Evolutionary conservation across 2,888 invertebrate genomes (phyloP).

Genomic region (Flabesymbios commensalis): DNA sequence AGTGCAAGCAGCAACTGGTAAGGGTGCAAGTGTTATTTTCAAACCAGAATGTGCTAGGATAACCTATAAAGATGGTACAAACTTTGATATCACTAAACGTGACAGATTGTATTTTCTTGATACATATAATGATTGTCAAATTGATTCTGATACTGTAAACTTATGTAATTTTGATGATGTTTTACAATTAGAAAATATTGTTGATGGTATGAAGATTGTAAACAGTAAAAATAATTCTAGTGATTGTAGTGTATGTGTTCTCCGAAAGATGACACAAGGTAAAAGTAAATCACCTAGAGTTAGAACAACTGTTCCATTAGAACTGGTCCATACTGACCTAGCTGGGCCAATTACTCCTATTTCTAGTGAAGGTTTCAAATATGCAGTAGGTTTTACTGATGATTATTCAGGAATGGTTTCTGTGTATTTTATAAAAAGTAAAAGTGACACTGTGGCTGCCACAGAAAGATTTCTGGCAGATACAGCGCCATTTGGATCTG

Average conservation of each 20-base stretch:
- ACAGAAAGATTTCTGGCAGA: slow-evolving; percentile 13
- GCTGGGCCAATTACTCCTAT: slow-evolving; percentile 19
- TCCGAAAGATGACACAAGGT: slow-evolving; percentile 5
- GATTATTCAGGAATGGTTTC: slow-evolving; percentile 21
- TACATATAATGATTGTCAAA: neutral
- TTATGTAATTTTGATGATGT: slow-evolving; percentile 27
- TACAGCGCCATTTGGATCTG: neutral
- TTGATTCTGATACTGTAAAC: slow-evolving; percentile 22
- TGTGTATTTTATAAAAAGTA: slow-evolving; percentile 24
- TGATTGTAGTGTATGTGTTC: slow-evolving; percentile 10
- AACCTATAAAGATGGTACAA: neutral
- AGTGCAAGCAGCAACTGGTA: slow-evolving; percentile 26
- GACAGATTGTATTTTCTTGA: slow-evolving; percentile 4
- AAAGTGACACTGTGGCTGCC: slow-evolving; percentile 21
- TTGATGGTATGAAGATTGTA: slow-evolving; percentile 22
- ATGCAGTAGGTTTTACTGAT: slow-evolving; percentile 23
- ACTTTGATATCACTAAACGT: neutral
- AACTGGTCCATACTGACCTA: slow-evolving; percentile 17
- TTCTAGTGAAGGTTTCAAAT: slow-evolving; percentile 24
- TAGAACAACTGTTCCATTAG: slow-evolving; percentile 8
- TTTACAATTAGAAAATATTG: slow-evolving; percentile 16
- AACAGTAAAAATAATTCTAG: neutral
- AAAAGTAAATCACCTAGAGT: neutral
- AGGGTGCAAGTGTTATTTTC: slow-evolving; percentile 21
- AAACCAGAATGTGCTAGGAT: slow-evolving; percentile 1